Base-by-base conservation (phyloP, 2,113 vertebrate species). In the Monarcha castaneiventris region DNA sequence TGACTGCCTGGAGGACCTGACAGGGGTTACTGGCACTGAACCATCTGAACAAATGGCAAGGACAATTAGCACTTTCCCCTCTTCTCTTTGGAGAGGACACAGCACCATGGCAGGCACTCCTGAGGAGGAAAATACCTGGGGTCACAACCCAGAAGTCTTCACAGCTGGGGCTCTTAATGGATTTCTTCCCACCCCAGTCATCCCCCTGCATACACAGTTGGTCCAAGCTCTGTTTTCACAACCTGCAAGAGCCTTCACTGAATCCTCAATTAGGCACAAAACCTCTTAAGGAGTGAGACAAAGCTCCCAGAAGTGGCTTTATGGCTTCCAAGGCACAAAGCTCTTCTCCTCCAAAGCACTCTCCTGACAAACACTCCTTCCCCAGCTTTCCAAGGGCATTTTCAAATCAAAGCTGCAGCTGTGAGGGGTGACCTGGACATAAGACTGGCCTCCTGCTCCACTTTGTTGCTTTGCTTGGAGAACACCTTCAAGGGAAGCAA, bases 271-370 rank as follows among this genome's bases (percentile, higher is more conserved):
- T 80, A 94, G 59, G 49, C 43, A 91, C 29, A 85, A 85, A 93
- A 43, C 71, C 87, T 91, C 87, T 80, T 85, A 35, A 79, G 66
- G 46, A 90, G 58, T 8, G 54, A 96, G 75, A 61, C 46, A 76
- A 87, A 87, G 87, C 84, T 93, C 66, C 66, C 87, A 89, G 71
- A 76, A 90, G 29, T 69, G 81, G 16, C 62, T 96, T 93, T 80
- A 73, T 37, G 43, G 51, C 55, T 73, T 73, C 63, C 44, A 51
- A 62, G 46, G 35, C 46, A 83, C 58, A 93, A 83, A 82, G 12
- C 52, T 41, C 37, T 91, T 26, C 77, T 89, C 26, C 51, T 93
- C 66, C 37, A 44, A 63, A 82, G 81, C 52, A 39, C 61, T 90
- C 48, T 80, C 33, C 80, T 64, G 41, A 63, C 52, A 90, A 88